These are phyloP conservation scores for Vanacampus margaritifer DNA, from an alignment of 2,113 vertebrate species.

Conservation along the genomic window DNA sequence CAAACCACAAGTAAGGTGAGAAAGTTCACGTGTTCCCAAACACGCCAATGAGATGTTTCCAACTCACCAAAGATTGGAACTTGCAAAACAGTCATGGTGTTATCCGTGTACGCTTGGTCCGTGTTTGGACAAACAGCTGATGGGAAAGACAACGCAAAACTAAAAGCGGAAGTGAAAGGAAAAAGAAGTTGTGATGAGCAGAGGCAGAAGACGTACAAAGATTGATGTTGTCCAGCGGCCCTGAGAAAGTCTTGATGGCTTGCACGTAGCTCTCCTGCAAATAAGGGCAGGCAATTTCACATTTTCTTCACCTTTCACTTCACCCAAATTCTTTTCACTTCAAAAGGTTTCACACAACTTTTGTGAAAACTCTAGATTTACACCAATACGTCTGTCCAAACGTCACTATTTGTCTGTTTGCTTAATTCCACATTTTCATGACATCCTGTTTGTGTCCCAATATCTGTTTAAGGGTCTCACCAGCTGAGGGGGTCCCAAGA, in stretches of 20 bases:
- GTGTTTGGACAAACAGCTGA: constrained; percentile 71
- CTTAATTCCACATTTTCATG: too few relatives aligned
- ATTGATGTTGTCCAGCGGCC: constrained; percentile 67
- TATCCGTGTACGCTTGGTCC: constrained; percentile 49
- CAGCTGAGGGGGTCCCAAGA: constrained; percentile 90
- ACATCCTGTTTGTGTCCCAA: not conserved
- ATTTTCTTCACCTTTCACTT: too few relatives aligned
- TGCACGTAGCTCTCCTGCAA: constrained; percentile 63
- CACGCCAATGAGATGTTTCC: fast-evolving
- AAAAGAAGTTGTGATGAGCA: not conserved
- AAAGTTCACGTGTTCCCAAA: not conserved
- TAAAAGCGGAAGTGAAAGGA: not conserved
- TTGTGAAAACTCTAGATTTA: too few relatives aligned
- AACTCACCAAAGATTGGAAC: constrained; percentile 85
- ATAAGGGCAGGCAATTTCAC: not conserved
- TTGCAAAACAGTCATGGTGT: constrained; percentile 78
- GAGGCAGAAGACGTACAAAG: constrained; percentile 52
- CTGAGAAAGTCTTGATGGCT: constrained; percentile 72
- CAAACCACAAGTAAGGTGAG: not conserved
- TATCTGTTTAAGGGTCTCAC: constrained; percentile 67
- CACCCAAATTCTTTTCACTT: too few relatives aligned
- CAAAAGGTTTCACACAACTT: too few relatives aligned
- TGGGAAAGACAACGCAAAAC: not conserved
- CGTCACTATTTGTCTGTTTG: too few relatives aligned
- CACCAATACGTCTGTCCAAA: too few relatives aligned